A percentile compares a stretch with the other conserved stretches of the same genome.
Conservation (phyloP, 2,797 vertebrate genomes). For the Danio choprae region DNA sequence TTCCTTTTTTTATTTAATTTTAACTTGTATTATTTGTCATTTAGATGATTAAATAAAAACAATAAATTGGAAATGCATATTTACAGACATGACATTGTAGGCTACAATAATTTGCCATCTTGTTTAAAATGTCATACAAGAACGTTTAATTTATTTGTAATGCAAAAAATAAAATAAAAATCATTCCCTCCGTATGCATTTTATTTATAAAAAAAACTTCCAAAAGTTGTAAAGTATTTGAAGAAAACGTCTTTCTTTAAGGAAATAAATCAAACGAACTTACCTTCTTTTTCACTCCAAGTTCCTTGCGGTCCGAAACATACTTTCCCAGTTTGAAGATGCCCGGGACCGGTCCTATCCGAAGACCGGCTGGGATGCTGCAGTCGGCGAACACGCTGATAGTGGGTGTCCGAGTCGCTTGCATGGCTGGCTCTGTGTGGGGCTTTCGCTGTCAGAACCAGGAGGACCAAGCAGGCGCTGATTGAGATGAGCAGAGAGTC, state of each 20-base stretch:
- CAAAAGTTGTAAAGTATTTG: neutral
- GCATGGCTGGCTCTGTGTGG: slow-evolving; percentile 85
- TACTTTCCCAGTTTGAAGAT: slow-evolving; percentile 97
- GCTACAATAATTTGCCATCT: neutral
- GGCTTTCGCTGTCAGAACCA: slow-evolving; percentile 77
- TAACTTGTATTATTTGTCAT: neutral
- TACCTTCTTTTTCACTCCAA: slow-evolving; percentile 96
- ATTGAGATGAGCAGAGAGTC: slow-evolving; percentile 71
- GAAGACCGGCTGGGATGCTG: slow-evolving; percentile 92
- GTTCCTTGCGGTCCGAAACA: slow-evolving; percentile 93
- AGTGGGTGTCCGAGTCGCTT: slow-evolving; percentile 84
- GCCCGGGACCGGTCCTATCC: slow-evolving; percentile 88
- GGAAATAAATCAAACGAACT: slow-evolving; percentile 20
- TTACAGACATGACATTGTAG: neutral
- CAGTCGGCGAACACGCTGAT: slow-evolving; percentile 90
- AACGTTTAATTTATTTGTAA: slow-evolving; percentile 13
- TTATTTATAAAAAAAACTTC: neutral
- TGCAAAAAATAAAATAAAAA: neutral
- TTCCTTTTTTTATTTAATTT: slow-evolving; percentile 7
- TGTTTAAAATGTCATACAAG: slow-evolving; percentile 8
- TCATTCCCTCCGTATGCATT: neutral
- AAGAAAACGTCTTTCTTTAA: neutral
- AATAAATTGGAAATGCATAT: neutral
- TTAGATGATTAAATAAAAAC: neutral
- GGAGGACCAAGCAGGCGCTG: slow-evolving; percentile 78